phyloP scores from a whole-genome alignment of 2,888 invertebrate species.

The Trachelus troglodyta region DNA sequence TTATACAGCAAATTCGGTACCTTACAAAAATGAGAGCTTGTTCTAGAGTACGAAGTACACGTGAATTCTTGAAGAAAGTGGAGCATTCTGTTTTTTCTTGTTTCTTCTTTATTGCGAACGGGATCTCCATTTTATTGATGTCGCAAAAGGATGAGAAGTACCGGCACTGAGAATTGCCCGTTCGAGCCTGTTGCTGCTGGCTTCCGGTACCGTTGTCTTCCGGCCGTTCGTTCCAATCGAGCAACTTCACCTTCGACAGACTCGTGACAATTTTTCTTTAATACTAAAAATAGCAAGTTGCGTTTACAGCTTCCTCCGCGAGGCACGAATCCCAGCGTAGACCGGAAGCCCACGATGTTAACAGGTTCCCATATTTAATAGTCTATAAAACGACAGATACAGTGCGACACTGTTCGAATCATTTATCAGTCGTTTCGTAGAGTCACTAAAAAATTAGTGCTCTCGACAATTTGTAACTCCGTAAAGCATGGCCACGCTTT shows the following conservation, averaged over 20 bases:
- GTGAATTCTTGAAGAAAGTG: background rate
- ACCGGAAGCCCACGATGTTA: background rate
- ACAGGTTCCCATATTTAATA: background rate
- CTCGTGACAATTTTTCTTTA: background rate
- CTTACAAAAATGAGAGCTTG: background rate
- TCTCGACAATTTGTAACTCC: background rate
- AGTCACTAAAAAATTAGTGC: background rate
- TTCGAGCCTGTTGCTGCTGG: background rate
- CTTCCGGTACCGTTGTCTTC: background rate
- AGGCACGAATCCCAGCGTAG: background rate
- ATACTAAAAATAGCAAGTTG: background rate
- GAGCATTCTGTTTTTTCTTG: background rate
- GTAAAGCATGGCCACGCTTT: background rate
- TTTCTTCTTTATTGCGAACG: background rate
- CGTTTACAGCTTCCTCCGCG: background rate
- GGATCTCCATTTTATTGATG: background rate
- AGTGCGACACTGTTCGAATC: background rate
- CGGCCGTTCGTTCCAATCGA: background rate
- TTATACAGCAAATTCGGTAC: no score
- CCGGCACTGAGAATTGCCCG: background rate
- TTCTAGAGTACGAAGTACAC: no score
- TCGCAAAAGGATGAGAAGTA: background rate
- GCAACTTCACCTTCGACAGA: background rate
- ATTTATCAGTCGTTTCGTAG: background rate
- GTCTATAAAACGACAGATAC: background rate